Conservation (phyloP, 2,888 invertebrate genomes). For the Stenchaetothrips biformis region DNA sequence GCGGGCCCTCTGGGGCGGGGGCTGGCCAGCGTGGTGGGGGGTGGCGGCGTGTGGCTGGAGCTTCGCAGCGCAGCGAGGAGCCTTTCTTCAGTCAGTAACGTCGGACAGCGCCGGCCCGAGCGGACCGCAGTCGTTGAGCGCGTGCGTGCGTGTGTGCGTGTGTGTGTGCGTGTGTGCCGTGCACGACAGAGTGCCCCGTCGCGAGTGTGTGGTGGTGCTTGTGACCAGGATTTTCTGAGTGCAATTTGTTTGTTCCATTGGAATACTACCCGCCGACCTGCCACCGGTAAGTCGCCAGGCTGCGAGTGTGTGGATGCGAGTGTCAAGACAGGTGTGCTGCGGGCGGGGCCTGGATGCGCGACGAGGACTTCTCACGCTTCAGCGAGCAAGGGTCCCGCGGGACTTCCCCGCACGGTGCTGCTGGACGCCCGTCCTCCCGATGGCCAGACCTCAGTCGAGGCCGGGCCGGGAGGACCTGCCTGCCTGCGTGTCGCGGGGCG, state of each 20-base stretch:
- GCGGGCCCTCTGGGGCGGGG: background rate
- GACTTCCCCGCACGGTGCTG: too few species aligned
- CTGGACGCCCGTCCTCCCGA: too few species aligned
- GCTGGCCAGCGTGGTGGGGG: too few species aligned
- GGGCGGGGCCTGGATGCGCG: too few species aligned
- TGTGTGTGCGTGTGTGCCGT: background rate
- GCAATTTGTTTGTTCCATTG: background rate
- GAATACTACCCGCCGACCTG: slow-evolving; percentile 3
- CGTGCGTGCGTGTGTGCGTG: background rate
- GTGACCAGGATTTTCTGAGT: background rate
- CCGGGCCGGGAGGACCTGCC: too few species aligned
- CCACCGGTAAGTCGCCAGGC: background rate
- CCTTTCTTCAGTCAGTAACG: background rate
- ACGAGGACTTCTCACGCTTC: too few species aligned
- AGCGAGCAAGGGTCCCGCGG: too few species aligned
- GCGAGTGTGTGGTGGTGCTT: background rate
- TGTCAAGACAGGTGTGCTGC: background rate
- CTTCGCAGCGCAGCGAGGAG: background rate
- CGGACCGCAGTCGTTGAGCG: background rate
- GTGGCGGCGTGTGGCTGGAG: too few species aligned
- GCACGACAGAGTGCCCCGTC: background rate
- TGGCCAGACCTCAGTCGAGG: too few species aligned
- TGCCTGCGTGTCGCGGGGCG: too few species aligned
- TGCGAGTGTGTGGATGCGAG: background rate
- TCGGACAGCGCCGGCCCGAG: background rate